Evolutionary conservation across 2,888 invertebrate species (phyloP), one percentile per base, ranked within the genome.

Genomic region (Dendrolimus houi): DNA sequence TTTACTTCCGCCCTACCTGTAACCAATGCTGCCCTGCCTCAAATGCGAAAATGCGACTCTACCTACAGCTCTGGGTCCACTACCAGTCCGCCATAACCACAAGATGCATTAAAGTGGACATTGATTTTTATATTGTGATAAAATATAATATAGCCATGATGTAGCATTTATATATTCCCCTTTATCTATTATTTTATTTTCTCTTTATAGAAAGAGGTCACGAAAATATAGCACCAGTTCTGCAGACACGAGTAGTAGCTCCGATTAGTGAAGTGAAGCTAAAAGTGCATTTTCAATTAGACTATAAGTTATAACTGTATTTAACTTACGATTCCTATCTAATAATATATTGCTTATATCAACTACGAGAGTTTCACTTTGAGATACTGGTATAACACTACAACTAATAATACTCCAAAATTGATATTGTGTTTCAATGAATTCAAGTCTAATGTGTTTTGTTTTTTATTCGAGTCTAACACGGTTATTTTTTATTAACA

Each of bases 191-290:
- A 74, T 78, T 76, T 76, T 78, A 72, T 79, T 78, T 78, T 74
- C 77, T 81, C 77, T 80, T 91, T 92, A 85, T 92, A 92, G 92
- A 88, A 87, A 85, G 87, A 87, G 85, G 71, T 81, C 85, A 72
- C 85, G 89, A 81, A 85, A 84, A 70, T 80, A 81, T 87, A 88
- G 87, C 83, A 85, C 87, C 81, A 85, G 87, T 75, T 85, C 87
- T 65, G 85, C 81, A 83, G 87, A 85, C 82, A 81, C 85, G 67
- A 85, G 83, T 84, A 84, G 83, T 85, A 82, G 81, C 82, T 84
- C 85, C 81, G 76, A 82, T 76, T 87, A 85, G 83, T 79, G 79
- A 77, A 80, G 82, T 80, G 79, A 71, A 64, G 74, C 75, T 82
- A 78, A 70, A 63, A 62, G 41, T 71, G 69, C 65, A 29, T 29